phyloP scores from a whole-genome alignment of 2,888 invertebrate genomes.

The Hypselothyrea guttata region DNA sequence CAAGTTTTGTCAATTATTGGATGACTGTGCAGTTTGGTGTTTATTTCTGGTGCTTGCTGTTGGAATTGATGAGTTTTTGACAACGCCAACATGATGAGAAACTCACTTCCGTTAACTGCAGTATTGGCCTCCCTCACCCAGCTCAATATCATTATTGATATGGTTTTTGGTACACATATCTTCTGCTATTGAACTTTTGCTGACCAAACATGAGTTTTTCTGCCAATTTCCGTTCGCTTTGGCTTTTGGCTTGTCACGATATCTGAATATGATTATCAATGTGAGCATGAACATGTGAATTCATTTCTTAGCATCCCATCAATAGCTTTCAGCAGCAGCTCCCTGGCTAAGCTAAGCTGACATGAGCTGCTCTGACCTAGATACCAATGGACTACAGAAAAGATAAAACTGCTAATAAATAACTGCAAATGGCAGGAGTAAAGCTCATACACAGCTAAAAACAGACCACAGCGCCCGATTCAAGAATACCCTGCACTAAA shows the following conservation, averaged over 20 bases:
- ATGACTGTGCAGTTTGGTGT: slow-evolving; percentile 22
- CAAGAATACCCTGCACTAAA: too few species aligned
- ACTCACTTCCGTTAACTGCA: neutral
- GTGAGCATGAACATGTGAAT: neutral
- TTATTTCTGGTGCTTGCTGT: slow-evolving; percentile 5
- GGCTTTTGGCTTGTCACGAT: slow-evolving; percentile 6
- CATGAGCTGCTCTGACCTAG: slow-evolving; percentile 53
- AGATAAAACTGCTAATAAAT: slow-evolving; percentile 33
- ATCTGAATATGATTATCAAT: too few species aligned
- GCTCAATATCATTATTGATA: slow-evolving; percentile 17
- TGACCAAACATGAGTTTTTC: slow-evolving; percentile 20
- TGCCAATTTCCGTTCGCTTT: slow-evolving; percentile 31
- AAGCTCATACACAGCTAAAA: neutral
- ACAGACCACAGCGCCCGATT: too few species aligned
- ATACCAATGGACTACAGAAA: slow-evolving; percentile 11
- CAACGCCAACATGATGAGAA: slow-evolving; percentile 11
- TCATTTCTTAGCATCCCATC: slow-evolving; percentile 33
- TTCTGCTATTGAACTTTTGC: slow-evolving; percentile 13
- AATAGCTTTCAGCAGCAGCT: slow-evolving; percentile 17
- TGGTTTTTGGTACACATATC: slow-evolving; percentile 27
- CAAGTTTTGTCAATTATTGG: slow-evolving; percentile 65
- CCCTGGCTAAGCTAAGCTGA: slow-evolving; percentile 30
- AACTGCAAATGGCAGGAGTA: slow-evolving; percentile 28
- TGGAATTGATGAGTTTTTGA: slow-evolving; percentile 51
- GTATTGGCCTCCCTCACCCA: neutral